Evolutionary conservation across 2,888 invertebrate genomes (phyloP), one percentile per base, ranked within the genome.

Genomic region (Antitype chi): DNA sequence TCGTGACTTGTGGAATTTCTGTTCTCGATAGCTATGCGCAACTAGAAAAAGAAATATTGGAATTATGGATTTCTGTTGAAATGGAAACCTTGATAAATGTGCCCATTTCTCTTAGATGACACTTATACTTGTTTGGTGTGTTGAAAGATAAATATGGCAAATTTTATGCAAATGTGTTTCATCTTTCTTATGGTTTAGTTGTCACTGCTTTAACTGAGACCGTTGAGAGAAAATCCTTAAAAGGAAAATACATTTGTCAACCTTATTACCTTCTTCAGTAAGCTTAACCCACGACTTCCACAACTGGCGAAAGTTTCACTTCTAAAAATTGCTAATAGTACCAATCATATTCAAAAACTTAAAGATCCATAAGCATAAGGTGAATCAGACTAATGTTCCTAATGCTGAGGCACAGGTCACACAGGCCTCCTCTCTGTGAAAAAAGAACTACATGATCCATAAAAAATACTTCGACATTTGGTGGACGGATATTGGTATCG

Each of bases 401-500:
- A 25, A 0, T 57, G 1, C n/a, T 25, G 1, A 4, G 47, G 38
- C 20, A 47, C 15, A 38, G 9, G 8, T 20, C 15, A 49, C 15
- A 32, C 15, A 38, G 9, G 6, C n/a, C 15, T 28, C 2, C 13
- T 23, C 17, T 38, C 11, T 9, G 20, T 28, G 8, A 25, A 78
- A 23, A 9, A 32, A n/a, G 9, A 47, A 60, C 13, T 17, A 32
- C 17, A 57, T 11, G 17, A 47, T 32, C 25, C 32, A 25, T 70
- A 52, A 60, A 59, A 80, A 62, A 59, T 13, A 49, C 32, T 25
- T 69, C 32, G 32, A 53, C 49, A 49, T 74, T 70, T 38, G 17
- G 17, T 59, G 43, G 57, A 59, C 73, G 70, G 85, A 83, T 82
- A 82, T 80, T 15, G 59, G 52, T 68, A 57, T 85, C 55, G 62